Percentiles rank a stretch among this genome's conserved stretches.
These are phyloP conservation scores for Spatulosminthurus flaviceps DNA, from an alignment of 2,888 invertebrate species.

Conservation along the genomic window DNA sequence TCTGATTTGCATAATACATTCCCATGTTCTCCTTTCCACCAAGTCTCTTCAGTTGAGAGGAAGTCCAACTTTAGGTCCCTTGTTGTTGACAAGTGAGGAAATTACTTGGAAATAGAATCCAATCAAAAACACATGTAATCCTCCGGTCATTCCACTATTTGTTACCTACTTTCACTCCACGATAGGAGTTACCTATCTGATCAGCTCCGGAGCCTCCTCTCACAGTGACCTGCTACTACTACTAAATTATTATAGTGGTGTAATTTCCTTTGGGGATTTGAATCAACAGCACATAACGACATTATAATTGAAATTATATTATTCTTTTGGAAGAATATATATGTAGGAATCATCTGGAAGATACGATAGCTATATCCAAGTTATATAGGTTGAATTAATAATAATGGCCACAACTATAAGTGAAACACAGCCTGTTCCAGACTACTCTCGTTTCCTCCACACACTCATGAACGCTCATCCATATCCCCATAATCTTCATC, in stretches of 20 bases:
- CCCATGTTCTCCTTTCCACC: not conserved
- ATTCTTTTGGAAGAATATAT: no score
- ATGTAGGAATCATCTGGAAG: not conserved
- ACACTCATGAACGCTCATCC: not conserved
- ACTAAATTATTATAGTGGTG: not conserved
- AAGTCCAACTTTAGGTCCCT: not conserved
- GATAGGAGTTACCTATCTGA: not conserved
- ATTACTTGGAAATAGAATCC: not conserved
- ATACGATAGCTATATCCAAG: not conserved
- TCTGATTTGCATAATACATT: conserved; percentile 10
- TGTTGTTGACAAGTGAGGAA: not conserved
- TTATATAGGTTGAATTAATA: no score
- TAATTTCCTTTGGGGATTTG: not conserved
- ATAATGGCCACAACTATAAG: conserved; percentile 4
- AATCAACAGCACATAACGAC: no score
- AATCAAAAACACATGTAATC: conserved; percentile 2
- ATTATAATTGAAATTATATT: not conserved
- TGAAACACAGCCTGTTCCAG: not conserved
- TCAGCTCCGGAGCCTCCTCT: no score
- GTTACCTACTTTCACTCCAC: not conserved
- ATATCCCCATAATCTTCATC: conserved; percentile 42
- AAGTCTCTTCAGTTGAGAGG: not conserved
- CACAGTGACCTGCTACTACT: not conserved
- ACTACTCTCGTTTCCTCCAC: not conserved
- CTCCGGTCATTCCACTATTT: not conserved